phyloP scores from a whole-genome alignment of 2,797 vertebrate species.

The Cyprinodon diabolis region DNA sequence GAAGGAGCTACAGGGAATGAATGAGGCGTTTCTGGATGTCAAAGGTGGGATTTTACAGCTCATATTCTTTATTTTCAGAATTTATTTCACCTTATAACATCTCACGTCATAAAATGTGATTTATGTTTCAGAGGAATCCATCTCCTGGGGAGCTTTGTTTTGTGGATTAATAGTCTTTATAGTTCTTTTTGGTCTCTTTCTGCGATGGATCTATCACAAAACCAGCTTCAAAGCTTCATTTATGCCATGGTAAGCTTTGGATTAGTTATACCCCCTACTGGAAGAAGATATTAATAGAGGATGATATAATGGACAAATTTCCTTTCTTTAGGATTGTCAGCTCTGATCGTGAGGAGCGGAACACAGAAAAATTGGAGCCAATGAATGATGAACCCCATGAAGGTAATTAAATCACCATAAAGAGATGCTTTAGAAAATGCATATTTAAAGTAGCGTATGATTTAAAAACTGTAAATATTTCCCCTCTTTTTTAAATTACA shows the following conservation, averaged over 20 bases:
- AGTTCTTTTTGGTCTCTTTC: not conserved
- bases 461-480: not conserved
- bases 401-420: not conserved
- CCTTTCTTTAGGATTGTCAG: not conserved
- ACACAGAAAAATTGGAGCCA: not conserved
- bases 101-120: not conserved
- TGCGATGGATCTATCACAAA: not conserved
- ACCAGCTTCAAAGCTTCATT: not conserved
- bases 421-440: not conserved
- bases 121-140: not conserved
- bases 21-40: not conserved
- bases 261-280: not conserved
- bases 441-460: not conserved
- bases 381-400: not conserved
- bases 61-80: too few species aligned
- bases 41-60: not conserved
- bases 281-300: not conserved
- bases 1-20: not conserved
- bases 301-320: not conserved
- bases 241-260: not conserved
- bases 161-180: not conserved
- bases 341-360: not conserved
- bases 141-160: not conserved
- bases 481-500: not conserved
- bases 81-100: not conserved